Conservation (phyloP, 2,888 invertebrate genomes). For the Ophion costatus region DNA sequence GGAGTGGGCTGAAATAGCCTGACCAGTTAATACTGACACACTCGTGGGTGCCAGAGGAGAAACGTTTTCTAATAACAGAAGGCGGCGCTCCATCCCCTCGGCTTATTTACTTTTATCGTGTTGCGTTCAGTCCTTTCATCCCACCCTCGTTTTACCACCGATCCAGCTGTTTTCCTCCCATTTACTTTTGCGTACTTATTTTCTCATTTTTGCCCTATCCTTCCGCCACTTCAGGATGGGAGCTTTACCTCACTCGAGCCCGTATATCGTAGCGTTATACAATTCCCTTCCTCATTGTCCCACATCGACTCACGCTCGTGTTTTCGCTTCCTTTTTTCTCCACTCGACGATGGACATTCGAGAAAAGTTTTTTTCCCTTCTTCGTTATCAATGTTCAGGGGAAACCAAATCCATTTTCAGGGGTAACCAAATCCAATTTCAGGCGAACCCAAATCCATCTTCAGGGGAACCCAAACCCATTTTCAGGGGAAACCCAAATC, state of each 20-base stretch:
- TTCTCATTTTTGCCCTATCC: slow-evolving; percentile 72
- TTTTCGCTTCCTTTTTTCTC: slow-evolving; percentile 4
- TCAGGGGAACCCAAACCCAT: too few relatives aligned
- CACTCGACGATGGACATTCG: not conserved
- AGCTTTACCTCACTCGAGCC: slow-evolving; percentile 22
- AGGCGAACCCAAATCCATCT: too few relatives aligned
- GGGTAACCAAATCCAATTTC: too few relatives aligned
- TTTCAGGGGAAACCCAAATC: not conserved
- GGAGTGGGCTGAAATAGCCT: slow-evolving; percentile 45
- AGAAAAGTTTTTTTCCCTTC: not conserved
- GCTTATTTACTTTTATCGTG: slow-evolving; percentile 75
- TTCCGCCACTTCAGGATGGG: slow-evolving; percentile 28
- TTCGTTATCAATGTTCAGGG: not conserved
- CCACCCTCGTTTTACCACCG: slow-evolving; percentile 27
- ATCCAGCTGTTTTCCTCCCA: slow-evolving; percentile 55
- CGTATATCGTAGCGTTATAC: slow-evolving; percentile 17
- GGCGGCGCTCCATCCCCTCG: slow-evolving; percentile 45
- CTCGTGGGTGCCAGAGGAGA: slow-evolving; percentile 31
- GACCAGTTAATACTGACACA: slow-evolving; percentile 52
- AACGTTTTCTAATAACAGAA: slow-evolving; percentile 72
- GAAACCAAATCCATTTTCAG: not conserved
- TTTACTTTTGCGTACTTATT: slow-evolving; percentile 71
- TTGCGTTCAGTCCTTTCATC: slow-evolving; percentile 29
- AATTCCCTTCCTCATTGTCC: slow-evolving; percentile 17
- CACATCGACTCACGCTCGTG: slow-evolving; percentile 4